Base-by-base conservation (phyloP, 2,888 invertebrate genomes). In the Luffia ferchaultella region DNA sequence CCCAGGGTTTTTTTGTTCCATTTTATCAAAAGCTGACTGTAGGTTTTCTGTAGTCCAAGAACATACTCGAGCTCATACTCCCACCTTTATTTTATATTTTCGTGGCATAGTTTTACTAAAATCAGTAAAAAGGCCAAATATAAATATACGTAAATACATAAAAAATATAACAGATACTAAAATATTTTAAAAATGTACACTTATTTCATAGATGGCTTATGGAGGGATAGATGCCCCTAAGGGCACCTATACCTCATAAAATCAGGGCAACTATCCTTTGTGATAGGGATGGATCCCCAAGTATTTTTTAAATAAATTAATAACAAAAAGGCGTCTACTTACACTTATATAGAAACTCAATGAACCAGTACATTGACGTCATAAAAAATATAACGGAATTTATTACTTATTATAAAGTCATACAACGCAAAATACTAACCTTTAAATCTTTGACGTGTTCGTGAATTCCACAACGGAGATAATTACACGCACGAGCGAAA, bases 11-110 rank as follows among this genome's bases (percentile, higher is more conserved):
- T 30, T 30, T 30, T 30, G 30, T 30, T 30, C 12, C 3, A 30
- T 30, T 7, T 30, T 30, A 30, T 30, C 30, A 47, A 60, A 59
- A 55, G 58, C 57, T 54, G 52, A 51, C 50, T 54, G 51, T 47
- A 60, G 45, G 5, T 30, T 3, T 30, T 30, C 5, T 58, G 50
- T 51, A 51, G 57, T 58, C 58, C 59, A 58, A 53, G 54, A 57
- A 52, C 43, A 45, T 57, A 55, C 52, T 56, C 54, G 55, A 53
- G 54, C 53, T 55, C 51, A 48, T 18, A 51, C 55, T 53, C 53
- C 53, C 50, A 53, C 49, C 51, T 53, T 56, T 57, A 55, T 55
- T 53, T 55, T 52, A 20, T 55, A 57, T 55, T 55, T 57, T 53
- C 54, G 53, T 54, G 57, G 55, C 57, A 57, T 58, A 45, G 50